Evolutionary conservation across 1,140 invertebrate genomes (phyloP).

Genomic region (Heliothis virescens): DNA sequence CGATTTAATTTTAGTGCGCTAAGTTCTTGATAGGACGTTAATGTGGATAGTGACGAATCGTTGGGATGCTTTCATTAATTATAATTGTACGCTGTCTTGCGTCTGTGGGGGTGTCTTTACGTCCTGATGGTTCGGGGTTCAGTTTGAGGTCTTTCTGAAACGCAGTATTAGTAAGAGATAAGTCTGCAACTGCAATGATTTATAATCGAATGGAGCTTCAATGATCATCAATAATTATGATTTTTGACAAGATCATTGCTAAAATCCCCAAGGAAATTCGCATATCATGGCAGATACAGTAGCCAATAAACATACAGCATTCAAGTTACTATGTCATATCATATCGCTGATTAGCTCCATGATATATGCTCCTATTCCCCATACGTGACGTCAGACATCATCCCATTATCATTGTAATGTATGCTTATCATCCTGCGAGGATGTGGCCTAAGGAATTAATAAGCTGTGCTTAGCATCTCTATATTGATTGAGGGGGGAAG

Average conservation of each 20-base stretch:
- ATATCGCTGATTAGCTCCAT: conserved; percentile 3
- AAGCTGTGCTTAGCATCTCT: background rate
- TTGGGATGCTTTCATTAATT: conserved; percentile 3
- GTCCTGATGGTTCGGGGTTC: background rate
- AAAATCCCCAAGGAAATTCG: too few relatives aligned
- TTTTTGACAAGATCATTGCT: too few relatives aligned
- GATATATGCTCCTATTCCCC: conserved; percentile 2
- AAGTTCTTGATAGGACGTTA: conserved; percentile 22
- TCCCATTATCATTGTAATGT: conserved; percentile 14
- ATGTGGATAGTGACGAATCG: conserved; percentile 23
- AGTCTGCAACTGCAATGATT: too few relatives aligned
- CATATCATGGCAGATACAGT: too few relatives aligned
- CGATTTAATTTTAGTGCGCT: conserved; percentile 44
- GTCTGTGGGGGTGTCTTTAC: background rate
- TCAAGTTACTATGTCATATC: background rate
- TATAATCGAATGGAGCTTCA: too few relatives aligned
- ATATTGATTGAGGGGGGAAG: conserved; percentile 12
- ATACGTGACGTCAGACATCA: background rate
- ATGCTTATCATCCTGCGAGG: background rate
- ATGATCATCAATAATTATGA: too few relatives aligned
- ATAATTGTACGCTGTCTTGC: background rate
- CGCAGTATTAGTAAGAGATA: background rate
- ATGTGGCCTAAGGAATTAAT: conserved; percentile 10
- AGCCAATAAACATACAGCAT: background rate
- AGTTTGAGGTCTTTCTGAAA: background rate